Evolutionary conservation across 2,888 invertebrate species (phyloP).

Genomic region (Pasiphila rectangulata): DNA sequence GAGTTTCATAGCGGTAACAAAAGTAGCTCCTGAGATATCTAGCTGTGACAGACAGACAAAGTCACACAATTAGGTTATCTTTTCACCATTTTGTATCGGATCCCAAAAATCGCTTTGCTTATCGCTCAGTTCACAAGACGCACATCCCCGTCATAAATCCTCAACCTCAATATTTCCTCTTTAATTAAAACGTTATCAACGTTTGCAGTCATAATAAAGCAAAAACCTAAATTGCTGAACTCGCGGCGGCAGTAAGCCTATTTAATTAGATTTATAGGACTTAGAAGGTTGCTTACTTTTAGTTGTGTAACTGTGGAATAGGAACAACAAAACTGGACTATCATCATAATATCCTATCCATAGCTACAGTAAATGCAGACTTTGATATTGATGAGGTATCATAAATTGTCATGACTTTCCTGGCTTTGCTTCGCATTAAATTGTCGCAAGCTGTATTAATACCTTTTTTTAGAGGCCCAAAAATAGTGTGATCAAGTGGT

Average conservation of each 20-base stretch:
- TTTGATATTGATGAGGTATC: no score
- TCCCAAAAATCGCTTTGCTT: slow-evolving; percentile 5
- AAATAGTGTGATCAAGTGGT: no score
- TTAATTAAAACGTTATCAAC: slow-evolving; percentile 47
- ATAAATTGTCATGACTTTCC: no score
- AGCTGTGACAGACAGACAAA: background rate
- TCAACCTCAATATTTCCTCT: slow-evolving; percentile 33
- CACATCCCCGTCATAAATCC: slow-evolving; percentile 26
- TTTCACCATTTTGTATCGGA: no score
- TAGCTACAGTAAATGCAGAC: no score
- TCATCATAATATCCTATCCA: no score
- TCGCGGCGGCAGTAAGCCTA: slow-evolving; percentile 33
- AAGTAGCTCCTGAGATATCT: background rate
- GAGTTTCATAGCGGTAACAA: no score
- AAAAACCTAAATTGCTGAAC: slow-evolving; percentile 33
- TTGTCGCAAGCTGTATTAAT: no score
- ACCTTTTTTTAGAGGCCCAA: no score
- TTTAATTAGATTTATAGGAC: slow-evolving; percentile 31
- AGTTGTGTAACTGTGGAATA: slow-evolving; percentile 5
- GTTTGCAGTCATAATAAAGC: slow-evolving; percentile 40
- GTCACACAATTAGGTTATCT: no score
- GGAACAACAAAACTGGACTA: background rate
- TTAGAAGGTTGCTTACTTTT: slow-evolving; percentile 17
- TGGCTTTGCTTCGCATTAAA: no score
- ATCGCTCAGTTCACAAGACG: slow-evolving; percentile 10